A percentile compares a stretch with the other conserved stretches of the same genome.
Evolutionary conservation across 2,888 invertebrate species (phyloP).

Genomic region (Scaptomyza caliginosa): DNA sequence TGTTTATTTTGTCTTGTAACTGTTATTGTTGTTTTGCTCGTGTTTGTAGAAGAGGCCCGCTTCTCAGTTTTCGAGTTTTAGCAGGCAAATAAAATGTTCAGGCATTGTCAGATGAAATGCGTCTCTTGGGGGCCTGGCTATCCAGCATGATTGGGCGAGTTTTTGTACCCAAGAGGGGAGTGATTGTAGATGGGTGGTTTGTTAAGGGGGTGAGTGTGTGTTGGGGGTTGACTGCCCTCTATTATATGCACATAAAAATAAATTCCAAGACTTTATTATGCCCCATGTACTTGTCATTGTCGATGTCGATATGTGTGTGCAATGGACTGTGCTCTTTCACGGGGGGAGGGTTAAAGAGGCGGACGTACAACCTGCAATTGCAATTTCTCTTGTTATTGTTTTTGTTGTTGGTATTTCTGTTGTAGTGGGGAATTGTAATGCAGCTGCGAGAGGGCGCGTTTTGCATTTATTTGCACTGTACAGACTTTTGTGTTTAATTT

Average conservation of each 20-base stretch:
- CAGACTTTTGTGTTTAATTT: slow-evolving; percentile 65
- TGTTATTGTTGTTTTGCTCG: slow-evolving; percentile 38
- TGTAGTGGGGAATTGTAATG: slow-evolving; percentile 1
- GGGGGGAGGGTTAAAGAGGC: slow-evolving; percentile 1
- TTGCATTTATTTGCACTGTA: slow-evolving; percentile 55
- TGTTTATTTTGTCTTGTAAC: slow-evolving; percentile 49
- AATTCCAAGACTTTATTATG: slow-evolving; percentile 80
- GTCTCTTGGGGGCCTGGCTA: slow-evolving; percentile 67
- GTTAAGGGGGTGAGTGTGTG: not conserved
- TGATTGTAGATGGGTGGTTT: slow-evolving; percentile 12
- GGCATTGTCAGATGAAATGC: slow-evolving; percentile 71
- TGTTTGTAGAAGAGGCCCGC: slow-evolving; percentile 39
- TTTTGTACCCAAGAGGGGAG: slow-evolving; percentile 7
- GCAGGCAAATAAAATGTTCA: slow-evolving; percentile 62
- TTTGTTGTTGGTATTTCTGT: not conserved
- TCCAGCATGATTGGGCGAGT: slow-evolving; percentile 44
- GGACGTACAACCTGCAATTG: slow-evolving; percentile 26
- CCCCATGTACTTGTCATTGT: slow-evolving; percentile 79
- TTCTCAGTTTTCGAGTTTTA: slow-evolving; percentile 29
- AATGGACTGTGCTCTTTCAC: slow-evolving; percentile 65
- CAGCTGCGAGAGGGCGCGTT: slow-evolving; percentile 32
- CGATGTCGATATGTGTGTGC: slow-evolving; percentile 66
- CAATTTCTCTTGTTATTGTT: slow-evolving; percentile 35
- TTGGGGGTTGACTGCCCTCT: slow-evolving; percentile 54
- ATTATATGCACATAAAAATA: slow-evolving; percentile 79